Evolutionary conservation across 2,113 vertebrate species (phyloP).

Genomic region (Sorex fumeus): DNA sequence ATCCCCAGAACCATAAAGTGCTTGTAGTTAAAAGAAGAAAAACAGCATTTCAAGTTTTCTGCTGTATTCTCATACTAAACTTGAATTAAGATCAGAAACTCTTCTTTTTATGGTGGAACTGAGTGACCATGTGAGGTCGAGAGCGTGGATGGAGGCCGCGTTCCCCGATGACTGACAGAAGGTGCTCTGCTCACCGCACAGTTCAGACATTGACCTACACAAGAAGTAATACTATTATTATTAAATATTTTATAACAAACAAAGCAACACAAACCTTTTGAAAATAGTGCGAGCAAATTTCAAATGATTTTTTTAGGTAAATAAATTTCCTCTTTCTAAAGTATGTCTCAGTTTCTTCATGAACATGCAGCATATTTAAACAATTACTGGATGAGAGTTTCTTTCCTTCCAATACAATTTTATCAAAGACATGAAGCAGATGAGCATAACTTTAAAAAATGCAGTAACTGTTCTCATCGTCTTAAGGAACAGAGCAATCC

Average conservation of each 20-base stretch:
- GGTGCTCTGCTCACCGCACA: background rate
- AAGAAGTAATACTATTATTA: background rate
- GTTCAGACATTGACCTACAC: background rate
- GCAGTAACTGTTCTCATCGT: too few relatives aligned
- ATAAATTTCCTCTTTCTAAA: background rate
- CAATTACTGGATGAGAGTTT: background rate
- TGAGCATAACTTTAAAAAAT: background rate
- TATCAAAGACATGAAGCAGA: background rate
- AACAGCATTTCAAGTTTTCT: background rate
- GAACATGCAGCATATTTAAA: background rate
- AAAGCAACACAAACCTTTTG: background rate
- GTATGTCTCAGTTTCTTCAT: background rate
- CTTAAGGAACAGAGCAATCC: too few relatives aligned
- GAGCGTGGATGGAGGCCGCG: background rate
- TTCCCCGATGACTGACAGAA: background rate
- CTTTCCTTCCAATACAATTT: background rate
- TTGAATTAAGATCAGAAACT: background rate
- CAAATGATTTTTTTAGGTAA: slow-evolving; percentile 32
- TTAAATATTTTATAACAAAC: background rate
- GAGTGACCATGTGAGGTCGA: too few relatives aligned
- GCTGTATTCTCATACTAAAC: background rate
- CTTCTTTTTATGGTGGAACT: background rate
- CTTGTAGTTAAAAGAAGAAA: background rate
- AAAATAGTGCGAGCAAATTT: background rate
- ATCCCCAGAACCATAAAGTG: too few relatives aligned